Percentiles rank a stretch among this genome's conserved stretches.
phyloP scores from a whole-genome alignment of 2,113 vertebrate genomes.

The Zootoca vivipara region DNA sequence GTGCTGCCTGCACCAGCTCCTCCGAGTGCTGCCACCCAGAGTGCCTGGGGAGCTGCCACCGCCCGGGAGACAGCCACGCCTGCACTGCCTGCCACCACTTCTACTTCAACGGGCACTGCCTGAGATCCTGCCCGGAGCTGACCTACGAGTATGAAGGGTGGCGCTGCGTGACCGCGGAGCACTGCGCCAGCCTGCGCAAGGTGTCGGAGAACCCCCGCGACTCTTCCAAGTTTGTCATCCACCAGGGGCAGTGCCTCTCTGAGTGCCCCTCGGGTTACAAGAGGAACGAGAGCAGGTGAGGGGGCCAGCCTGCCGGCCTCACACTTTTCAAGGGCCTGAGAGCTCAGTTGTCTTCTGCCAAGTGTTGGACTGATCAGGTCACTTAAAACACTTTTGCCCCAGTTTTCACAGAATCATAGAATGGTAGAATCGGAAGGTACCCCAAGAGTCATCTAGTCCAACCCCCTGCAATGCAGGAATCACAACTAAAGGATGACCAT shows the following conservation, averaged over 20 bases:
- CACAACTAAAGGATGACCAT: too few species aligned
- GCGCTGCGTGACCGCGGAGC: slow-evolving; percentile 78
- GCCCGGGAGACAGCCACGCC: slow-evolving; percentile 60
- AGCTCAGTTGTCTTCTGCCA: too few species aligned
- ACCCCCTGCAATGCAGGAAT: too few species aligned
- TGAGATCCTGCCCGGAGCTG: slow-evolving; percentile 71
- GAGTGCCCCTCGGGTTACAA: slow-evolving; percentile 81
- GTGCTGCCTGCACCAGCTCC: slow-evolving; percentile 53
- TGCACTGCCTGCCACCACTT: slow-evolving; percentile 81
- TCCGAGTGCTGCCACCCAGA: slow-evolving; percentile 80
- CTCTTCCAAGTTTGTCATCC: slow-evolving; percentile 76
- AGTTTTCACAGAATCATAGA: too few species aligned
- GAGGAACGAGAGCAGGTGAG: slow-evolving; percentile 77
- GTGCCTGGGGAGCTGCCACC: slow-evolving; percentile 79
- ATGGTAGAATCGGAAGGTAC: too few species aligned
- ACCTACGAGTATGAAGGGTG: slow-evolving; percentile 81
- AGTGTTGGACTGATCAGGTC: too few species aligned
- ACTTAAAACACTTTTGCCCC: too few species aligned
- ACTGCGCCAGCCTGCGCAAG: slow-evolving; percentile 77
- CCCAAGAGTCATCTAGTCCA: too few species aligned
- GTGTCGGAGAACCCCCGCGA: slow-evolving; percentile 69
- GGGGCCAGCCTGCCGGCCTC: not conserved
- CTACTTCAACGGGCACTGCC: slow-evolving; percentile 77
- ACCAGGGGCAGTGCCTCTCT: slow-evolving; percentile 68
- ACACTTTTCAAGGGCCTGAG: not conserved